Evolutionary conservation across 1,140 invertebrate species (phyloP), one percentile per base, ranked within the genome.

Genomic region (Achroia grisella): DNA sequence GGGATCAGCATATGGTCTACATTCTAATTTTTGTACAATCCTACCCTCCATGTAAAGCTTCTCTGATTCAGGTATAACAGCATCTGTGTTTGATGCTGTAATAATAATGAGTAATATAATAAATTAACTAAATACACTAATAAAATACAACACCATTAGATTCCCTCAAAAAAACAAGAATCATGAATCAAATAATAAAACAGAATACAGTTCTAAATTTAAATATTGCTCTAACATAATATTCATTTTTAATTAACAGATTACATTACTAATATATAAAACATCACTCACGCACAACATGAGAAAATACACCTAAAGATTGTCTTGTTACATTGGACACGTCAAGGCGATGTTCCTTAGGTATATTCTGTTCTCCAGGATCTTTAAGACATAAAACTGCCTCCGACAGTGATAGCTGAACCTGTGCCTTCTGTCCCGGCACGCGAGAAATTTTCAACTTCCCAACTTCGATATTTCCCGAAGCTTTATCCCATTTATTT

Each of bases 1-100:
- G 43, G 87, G 91, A 74, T 97, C 94, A 39, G 93, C 93, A 78
- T 94, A 92, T 17, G 97, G 97, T 29, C 94, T 89, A 79, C 97
- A 98, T 84, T 99, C 97, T 28, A 97, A 87, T 79, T 96, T 95
- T 77, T 98, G 96, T 17, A 97, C 94, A 62, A 98, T 97, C 71
- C 94, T 92, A 0, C 97, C 97, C 88, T 97, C 95, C 87, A 98
- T 91, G 48, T 90, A 91, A 0, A 98, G 80, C 79, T 95, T 96
- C 50, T 97, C 95, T 59, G 89, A 87, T 83, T 95, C 94, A 34
- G 92, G 90, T 13, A 93, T 87, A 11, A 92, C 89, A 10, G 89
- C 73, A 75, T 91, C 91, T 10, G 86, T 89, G 63, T 84, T 88
- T 32, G 88, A 73, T 56, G 89, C 89, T 91, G 56, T 4, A 77